Evolutionary conservation across 2,797 vertebrate genomes (phyloP).

Genomic region (Acanthornis magna): DNA sequence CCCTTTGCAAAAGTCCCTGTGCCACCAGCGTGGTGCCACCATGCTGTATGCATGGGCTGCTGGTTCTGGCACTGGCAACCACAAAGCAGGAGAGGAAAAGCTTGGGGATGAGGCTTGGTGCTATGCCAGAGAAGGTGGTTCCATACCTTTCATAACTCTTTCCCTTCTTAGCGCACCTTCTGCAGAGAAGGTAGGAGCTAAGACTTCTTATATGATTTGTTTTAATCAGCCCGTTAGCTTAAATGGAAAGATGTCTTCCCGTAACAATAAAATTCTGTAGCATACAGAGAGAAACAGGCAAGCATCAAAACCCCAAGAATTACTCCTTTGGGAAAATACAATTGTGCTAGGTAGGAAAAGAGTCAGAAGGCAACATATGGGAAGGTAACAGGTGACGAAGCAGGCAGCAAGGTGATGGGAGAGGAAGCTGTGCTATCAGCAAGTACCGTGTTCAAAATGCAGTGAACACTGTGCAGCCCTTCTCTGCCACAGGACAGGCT

Average conservation of each 20-base stretch:
- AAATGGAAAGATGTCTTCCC: not conserved
- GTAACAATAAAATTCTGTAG: not conserved
- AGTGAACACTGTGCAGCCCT: accelerated
- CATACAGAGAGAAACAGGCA: not conserved
- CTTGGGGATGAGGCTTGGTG: not conserved
- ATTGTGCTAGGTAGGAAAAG: not conserved
- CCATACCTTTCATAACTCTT: not conserved
- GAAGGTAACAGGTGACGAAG: not conserved
- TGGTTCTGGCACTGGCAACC: not conserved
- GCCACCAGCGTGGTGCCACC: not conserved
- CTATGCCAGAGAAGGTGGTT: not conserved
- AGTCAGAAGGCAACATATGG: not conserved
- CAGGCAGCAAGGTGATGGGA: not conserved
- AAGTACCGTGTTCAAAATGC: not conserved
- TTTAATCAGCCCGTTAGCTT: not conserved
- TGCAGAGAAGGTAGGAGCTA: not conserved
- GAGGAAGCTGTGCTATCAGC: not conserved
- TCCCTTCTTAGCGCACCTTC: not conserved
- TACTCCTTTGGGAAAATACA: not conserved
- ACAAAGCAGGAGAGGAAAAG: not conserved
- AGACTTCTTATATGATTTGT: not conserved
- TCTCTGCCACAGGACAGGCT: not conserved
- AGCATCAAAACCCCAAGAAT: not conserved
- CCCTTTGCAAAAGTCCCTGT: not conserved
- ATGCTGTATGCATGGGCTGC: not conserved